Evolutionary conservation across 2,888 invertebrate species (phyloP), one percentile per base, ranked within the genome.

Genomic region (Lepetodrilus schrolli): DNA sequence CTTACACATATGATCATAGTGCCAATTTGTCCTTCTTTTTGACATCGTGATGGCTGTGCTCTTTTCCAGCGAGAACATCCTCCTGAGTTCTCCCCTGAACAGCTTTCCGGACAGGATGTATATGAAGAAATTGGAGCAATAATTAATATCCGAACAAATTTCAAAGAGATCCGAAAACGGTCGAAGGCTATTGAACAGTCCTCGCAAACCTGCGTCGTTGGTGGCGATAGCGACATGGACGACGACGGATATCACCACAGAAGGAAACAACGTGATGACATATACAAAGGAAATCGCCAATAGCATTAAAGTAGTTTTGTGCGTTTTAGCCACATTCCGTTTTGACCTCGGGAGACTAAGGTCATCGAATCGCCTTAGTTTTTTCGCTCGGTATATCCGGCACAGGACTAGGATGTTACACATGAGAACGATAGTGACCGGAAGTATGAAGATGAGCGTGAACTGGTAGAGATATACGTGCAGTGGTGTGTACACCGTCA

Each of bases 381-480:
- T 65, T 5, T 79, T 74, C 23, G 84, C 78, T 20, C 74, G 50
- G 69, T 81, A 78, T 65, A 87, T 85, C 75, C 85, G 84, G 50
- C 77, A 78, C 10, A 89, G 80, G 4, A 88, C 86, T 23, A 82
- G 73, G 34, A 82, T 72, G 79, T 89, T 89, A 73, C 84, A 84
- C 36, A 83, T 30, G 13, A 88, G 79, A 17, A 87, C 87, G n/a
- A 86, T 74, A 21, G 81, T 34, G n/a, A 85, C 84, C 0, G 89
- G 89, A 0, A 86, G 72, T 17, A 80, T 73, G 74, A 87, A 88
- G 37, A 84, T 81, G 5, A 88, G 78, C 5, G 80, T 75, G 36
- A 87, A 77, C 74, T 87, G 86, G 70, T 88, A 88, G 26, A 87
- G 71, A 75, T 88, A 88, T 43, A 86, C 78, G 73, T 85, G 85